Evolutionary conservation across 2,113 vertebrate species (phyloP).

Genomic region (Dipodomys ordii): DNA sequence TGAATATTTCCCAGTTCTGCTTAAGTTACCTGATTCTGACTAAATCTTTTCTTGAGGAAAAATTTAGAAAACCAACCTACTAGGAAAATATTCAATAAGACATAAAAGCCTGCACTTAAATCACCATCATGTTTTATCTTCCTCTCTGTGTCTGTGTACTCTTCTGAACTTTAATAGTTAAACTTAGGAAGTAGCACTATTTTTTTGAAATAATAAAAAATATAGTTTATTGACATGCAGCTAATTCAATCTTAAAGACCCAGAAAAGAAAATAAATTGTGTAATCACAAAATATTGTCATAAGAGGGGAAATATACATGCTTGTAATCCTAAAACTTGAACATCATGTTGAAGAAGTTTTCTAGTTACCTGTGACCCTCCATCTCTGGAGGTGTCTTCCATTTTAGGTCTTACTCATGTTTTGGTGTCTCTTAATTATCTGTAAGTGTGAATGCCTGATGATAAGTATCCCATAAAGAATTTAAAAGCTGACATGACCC

Average conservation of each 20-base stretch:
- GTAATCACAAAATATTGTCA: constrained; percentile 54
- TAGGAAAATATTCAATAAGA: constrained; percentile 5
- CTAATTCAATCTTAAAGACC: constrained; percentile 57
- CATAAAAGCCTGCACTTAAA: constrained; percentile 7
- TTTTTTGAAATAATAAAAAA: constrained; percentile 62
- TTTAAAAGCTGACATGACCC: neutral
- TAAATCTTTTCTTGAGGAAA: constrained; percentile 20
- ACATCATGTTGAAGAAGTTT: constrained; percentile 2
- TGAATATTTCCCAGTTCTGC: neutral
- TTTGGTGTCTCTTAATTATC: neutral
- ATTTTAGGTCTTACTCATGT: neutral
- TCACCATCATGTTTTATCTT: constrained; percentile 30
- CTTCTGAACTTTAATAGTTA: constrained; percentile 49
- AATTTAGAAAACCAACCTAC: constrained; percentile 7
- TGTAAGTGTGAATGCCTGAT: neutral
- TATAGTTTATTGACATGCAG: constrained; percentile 46
- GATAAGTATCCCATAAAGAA: neutral
- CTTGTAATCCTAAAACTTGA: constrained; percentile 40
- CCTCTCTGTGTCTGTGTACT: neutral
- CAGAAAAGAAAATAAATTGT: constrained; percentile 56
- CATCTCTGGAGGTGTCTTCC: neutral
- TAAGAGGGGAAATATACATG: neutral
- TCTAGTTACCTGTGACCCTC: neutral
- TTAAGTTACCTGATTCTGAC: constrained; percentile 1
- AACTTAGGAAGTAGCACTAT: constrained; percentile 41